Conservation (phyloP, 2,113 vertebrate species). For the Barbus barbus region DNA sequence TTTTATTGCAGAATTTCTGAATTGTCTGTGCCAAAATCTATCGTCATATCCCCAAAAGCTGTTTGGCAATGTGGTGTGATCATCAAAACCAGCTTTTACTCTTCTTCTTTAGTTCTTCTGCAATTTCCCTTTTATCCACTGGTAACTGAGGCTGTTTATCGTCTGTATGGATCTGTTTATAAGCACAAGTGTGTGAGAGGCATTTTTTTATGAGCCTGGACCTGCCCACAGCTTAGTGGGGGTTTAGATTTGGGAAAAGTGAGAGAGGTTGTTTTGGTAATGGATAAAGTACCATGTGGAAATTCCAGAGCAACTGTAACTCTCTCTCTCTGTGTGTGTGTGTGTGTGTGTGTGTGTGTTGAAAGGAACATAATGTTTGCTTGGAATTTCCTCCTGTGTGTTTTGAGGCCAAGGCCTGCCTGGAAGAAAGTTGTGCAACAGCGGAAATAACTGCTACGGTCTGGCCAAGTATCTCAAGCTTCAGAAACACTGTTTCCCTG, state of each 20-base stretch:
- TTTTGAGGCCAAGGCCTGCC: conserved; percentile 45
- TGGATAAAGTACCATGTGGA: conserved; percentile 26
- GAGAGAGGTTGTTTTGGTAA: not conserved
- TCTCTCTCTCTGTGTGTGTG: not conserved
- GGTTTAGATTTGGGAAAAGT: conserved; percentile 5
- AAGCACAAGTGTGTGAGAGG: not conserved
- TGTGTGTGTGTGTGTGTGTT: not conserved
- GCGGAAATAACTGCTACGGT: conserved; percentile 31
- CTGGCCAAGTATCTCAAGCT: conserved; percentile 7
- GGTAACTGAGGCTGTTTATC: not conserved
- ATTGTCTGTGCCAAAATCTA: not conserved
- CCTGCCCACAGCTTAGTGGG: conserved; percentile 31
- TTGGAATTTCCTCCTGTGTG: not conserved
- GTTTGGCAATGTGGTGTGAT: not conserved
- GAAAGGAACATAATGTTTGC: conserved; percentile 17
- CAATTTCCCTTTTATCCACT: too few relatives aligned
- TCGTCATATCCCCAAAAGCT: not conserved
- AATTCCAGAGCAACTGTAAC: conserved; percentile 17
- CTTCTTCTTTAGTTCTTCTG: not conserved
- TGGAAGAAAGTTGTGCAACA: conserved; percentile 58
- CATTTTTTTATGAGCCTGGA: conserved; percentile 13
- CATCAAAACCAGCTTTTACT: not conserved
- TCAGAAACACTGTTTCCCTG: not conserved
- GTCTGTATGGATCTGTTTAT: conserved; percentile 15
- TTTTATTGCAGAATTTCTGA: not conserved